Evolutionary conservation across 2,888 invertebrate species (phyloP).

Genomic region (Campoplex nolae): DNA sequence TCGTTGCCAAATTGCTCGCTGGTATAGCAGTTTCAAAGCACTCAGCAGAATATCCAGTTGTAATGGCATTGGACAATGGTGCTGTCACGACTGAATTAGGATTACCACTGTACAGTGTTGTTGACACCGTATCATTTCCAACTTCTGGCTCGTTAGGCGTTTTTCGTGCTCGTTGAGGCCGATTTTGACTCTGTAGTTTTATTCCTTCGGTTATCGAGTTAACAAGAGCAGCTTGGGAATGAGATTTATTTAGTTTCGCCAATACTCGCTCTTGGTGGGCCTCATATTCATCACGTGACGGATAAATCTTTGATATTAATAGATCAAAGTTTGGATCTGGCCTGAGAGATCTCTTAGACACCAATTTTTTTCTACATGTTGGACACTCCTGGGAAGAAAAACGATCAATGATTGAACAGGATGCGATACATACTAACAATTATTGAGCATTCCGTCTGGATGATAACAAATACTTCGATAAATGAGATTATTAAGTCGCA

Average conservation of each 20-base stretch:
- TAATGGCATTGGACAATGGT: slow-evolving; percentile 58
- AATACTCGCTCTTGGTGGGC: slow-evolving; percentile 95
- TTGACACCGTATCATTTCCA: slow-evolving; percentile 72
- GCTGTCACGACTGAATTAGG: slow-evolving; percentile 83
- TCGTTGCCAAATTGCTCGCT: slow-evolving; percentile 74
- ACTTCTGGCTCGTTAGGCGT: slow-evolving; percentile 87
- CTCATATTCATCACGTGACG: slow-evolving; percentile 98
- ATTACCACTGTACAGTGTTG: slow-evolving; percentile 78
- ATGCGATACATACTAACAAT: too few relatives aligned
- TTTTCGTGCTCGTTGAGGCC: slow-evolving; percentile 92
- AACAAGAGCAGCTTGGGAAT: slow-evolving; percentile 96
- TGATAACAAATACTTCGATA: too few relatives aligned
- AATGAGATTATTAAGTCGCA: too few relatives aligned
- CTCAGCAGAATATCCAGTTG: background rate
- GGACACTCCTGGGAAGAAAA: slow-evolving; percentile 91
- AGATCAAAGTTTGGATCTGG: slow-evolving; percentile 99
- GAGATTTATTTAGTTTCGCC: slow-evolving; percentile 96
- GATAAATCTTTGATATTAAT: slow-evolving; percentile 98
- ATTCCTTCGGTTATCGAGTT: slow-evolving; percentile 98
- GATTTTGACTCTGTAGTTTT: slow-evolving; percentile 94
- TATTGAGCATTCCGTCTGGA: too few relatives aligned
- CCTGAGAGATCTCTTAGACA: slow-evolving; percentile 97
- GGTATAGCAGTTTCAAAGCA: slow-evolving; percentile 55
- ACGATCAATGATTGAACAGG: background rate
- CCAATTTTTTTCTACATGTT: slow-evolving; percentile 98